phyloP scores from a whole-genome alignment of 30 jellyfish, hydroid and myxozoan genomes.

The Cassiopea xamachana region DNA sequence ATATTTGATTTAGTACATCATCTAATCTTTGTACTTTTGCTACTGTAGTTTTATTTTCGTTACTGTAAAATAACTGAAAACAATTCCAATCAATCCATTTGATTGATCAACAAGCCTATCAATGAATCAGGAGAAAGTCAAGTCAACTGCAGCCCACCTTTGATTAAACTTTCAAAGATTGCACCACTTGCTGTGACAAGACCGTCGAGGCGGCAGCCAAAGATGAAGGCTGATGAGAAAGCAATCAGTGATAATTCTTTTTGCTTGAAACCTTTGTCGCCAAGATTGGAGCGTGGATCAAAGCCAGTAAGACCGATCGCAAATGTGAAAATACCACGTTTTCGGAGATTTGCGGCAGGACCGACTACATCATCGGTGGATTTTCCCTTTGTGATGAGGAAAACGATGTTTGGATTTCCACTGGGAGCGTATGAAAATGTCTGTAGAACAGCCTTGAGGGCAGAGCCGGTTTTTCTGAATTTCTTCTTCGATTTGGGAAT shows the following conservation, averaged over 20 bases:
- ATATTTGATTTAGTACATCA: too few species aligned
- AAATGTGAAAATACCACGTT: conserved; percentile 75
- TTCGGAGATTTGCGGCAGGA: conserved; percentile 85
- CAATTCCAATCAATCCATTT: too few species aligned
- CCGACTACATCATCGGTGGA: conserved; percentile 78
- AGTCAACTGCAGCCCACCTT: conserved; percentile 8
- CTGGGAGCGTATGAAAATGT: conserved; percentile 89
- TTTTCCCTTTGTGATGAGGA: conserved; percentile 82
- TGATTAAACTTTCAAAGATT: conserved; percentile 33
- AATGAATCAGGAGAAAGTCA: neutral
- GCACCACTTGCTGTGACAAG: conserved; percentile 57
- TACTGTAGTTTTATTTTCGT: too few species aligned
- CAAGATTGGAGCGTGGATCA: conserved; percentile 73
- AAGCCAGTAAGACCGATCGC: conserved; percentile 82
- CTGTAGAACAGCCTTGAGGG: conserved; percentile 71
- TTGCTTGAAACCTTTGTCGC: conserved; percentile 70
- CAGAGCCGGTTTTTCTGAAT: conserved; percentile 83
- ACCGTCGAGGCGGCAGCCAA: conserved; percentile 54
- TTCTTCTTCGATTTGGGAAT: conserved; percentile 90
- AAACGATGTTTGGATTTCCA: conserved; percentile 90
- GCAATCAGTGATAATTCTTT: conserved; percentile 82
- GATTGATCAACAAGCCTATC: neutral
- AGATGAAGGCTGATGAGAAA: conserved; percentile 83
- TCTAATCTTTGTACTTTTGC: too few species aligned
- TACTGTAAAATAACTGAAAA: too few species aligned